Evolutionary conservation across 1,140 invertebrate genomes (phyloP), one percentile per base, ranked within the genome.

Genomic region (Polypedilum pembai): DNA sequence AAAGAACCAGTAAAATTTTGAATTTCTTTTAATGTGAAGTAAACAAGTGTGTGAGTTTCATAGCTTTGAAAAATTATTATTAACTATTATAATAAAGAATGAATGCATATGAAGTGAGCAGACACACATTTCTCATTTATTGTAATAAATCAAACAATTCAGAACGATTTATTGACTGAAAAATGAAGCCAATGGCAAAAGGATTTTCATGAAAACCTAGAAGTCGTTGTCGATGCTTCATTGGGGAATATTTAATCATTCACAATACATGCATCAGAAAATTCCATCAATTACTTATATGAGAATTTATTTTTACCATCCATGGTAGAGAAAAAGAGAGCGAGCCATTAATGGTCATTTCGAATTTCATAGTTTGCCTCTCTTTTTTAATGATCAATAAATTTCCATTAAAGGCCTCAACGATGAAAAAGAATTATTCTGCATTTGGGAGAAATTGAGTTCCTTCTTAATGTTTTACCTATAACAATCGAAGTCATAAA

Each of bases 141-240:
- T n/a, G n/a, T 56, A 56, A 56, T 56, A 56, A 56, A 56, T 56
- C 45, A 56, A 56, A 56, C 45, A 56, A 56, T 56, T 56, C 45
- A 56, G 4, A 12, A n/a, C 45, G 45, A 56, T 56, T 56, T 56
- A 56, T 56, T 56, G 45, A 56, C 45, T 56, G n/a, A 56, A 56
- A 56, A 56, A 56, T 56, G 12, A 56, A 33, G 24, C 24, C 24
- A 33, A 5, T 33, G 24, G 24, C 45, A 56, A 15, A n/a, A 4
- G 12, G 45, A 15, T 4, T 56, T 56, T 15, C 12, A 56, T n/a
- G 45, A 12, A 12, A 12, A 45, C 41, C 12, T 15, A 45, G 45
- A 56, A 56, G n/a, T n/a, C 12, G n/a, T 15, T 56, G n/a, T n/a
- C 12, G n/a, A 56, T 56, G 45, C n/a, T 56, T 56, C 45, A 56